These are phyloP conservation scores for Plectrocnemia conspersa DNA, from an alignment of 1,140 invertebrate species.

Conservation along the genomic window DNA sequence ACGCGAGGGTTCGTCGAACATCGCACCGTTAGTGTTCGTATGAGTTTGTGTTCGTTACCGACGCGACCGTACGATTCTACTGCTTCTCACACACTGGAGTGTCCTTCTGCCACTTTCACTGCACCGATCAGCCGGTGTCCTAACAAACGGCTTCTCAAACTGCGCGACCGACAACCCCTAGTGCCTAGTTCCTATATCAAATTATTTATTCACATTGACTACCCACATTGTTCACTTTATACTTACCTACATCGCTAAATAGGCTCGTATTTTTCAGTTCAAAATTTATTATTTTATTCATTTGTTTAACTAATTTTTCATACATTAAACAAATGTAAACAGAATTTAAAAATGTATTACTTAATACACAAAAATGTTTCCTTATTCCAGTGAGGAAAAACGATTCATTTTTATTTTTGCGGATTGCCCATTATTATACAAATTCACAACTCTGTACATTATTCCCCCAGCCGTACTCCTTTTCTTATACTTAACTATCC, in stretches of 20 bases:
- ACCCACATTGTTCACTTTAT: not conserved
- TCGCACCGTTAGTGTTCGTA: not conserved
- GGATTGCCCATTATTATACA: no score
- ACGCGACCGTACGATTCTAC: conserved; percentile 2
- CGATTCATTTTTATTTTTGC: no score
- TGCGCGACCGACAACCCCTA: not conserved
- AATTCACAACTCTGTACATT: no score
- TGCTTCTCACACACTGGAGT: conserved; percentile 5
- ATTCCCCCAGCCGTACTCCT: no score
- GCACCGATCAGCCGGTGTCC: not conserved
- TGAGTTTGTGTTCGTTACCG: not conserved
- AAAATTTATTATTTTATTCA: not conserved
- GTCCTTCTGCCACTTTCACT: conserved; percentile 17
- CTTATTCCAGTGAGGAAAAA: no score
- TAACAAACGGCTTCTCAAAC: conserved; percentile 2
- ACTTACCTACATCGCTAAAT: not conserved
- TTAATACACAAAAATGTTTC: no score
- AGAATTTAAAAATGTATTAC: no score
- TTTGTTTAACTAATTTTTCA: not conserved
- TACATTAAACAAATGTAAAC: not conserved
- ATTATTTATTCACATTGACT: not conserved
- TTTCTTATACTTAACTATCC: no score
- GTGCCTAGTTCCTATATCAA: not conserved
- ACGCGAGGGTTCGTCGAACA: not conserved
- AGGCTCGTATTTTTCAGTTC: not conserved